Evolutionary conservation across 2,113 vertebrate species (phyloP), one percentile per base, ranked within the genome.

Genomic region (Ochotona princeps): DNA sequence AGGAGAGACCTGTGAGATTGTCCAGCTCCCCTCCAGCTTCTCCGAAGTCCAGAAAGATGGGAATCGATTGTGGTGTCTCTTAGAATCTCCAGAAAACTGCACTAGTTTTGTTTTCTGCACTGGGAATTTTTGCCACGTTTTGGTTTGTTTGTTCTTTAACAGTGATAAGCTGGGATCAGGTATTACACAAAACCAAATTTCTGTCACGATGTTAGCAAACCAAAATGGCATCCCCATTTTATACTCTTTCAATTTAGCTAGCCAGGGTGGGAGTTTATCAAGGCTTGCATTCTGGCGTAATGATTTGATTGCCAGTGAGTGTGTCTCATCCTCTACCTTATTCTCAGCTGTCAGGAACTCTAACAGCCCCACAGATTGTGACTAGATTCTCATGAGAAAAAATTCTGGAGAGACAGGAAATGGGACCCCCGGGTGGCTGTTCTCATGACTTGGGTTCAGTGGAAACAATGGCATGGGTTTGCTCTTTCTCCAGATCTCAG

Each of bases 331-430:
- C 87, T 95, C 90, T 30, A 28, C 92, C 94, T 80, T 3, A 47
- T 74, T 91, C 86, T 92, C 60, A 94, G 95, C 49, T 94, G 93
- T 96, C 85, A 73, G 86, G 95, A 94, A 87, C 90, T 47, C 26
- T 25, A 79, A 93, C 12, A 96, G 85, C 90, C 82, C 89, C 1
- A 10, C 57, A 78, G 35, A 82, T 93, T 90, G 91, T 79, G 85
- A 63, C 63, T 78, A 85, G 95, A 96, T 98, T 98, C 98, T 98
- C 98, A 94, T 96, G 98, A 98, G 98, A 98, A 98, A 98, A 96
- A 96, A 83, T 0, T 66, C 78, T 93, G 92, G 96, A 96, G 94
- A 96, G 97, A 63, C 98, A 98, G 98, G 98, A 98, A 98, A 79
- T 80, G 32, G 96, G 97, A 93, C 98, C 97, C 38, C 96, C 87